A percentile compares a stretch with the other conserved stretches of the same genome.
These are phyloP conservation scores for Sarcophaga subvicina DNA, from an alignment of 2,888 invertebrate species.

Conservation along the genomic window DNA sequence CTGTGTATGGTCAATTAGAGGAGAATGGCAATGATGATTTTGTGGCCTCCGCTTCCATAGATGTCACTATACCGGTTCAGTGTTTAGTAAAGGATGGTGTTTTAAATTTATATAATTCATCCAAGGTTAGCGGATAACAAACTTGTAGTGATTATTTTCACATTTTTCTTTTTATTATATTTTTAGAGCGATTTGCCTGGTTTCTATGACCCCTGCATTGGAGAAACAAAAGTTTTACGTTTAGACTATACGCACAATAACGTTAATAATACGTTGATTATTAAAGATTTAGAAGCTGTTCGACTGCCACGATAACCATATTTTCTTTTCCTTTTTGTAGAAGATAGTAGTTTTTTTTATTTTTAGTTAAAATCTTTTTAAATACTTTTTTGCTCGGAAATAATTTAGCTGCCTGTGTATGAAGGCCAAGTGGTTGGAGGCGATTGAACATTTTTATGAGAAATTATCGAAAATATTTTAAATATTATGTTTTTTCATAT, in stretches of 20 bases:
- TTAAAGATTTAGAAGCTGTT: constrained; percentile 91
- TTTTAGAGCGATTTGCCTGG: constrained; percentile 96
- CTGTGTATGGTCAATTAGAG: constrained; percentile 89
- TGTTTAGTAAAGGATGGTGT: constrained; percentile 96
- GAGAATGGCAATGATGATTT: constrained; percentile 74
- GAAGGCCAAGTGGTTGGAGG: neutral
- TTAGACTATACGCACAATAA: constrained; percentile 93
- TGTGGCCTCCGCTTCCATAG: constrained; percentile 84
- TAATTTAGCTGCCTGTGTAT: neutral
- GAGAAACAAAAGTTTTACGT: constrained; percentile 93
- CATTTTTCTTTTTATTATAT: neutral
- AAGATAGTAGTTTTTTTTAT: constrained; percentile 38
- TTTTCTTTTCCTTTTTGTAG: constrained; percentile 7
- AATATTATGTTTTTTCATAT: too few relatives aligned
- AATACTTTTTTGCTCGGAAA: constrained; percentile 49
- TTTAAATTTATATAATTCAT: constrained; percentile 90
- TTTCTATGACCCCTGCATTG: constrained; percentile 97
- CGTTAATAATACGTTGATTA: constrained; percentile 89
- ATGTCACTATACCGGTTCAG: constrained; percentile 97
- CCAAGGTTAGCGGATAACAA: constrained; percentile 86
- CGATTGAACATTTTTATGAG: too few relatives aligned
- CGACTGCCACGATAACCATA: constrained; percentile 85
- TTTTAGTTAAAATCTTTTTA: constrained; percentile 16
- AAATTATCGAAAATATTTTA: too few relatives aligned
- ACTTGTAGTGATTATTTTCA: constrained; percentile 34